These are phyloP conservation scores for Argentina silus DNA, from an alignment of 2,797 vertebrate genomes.

Conservation along the genomic window DNA sequence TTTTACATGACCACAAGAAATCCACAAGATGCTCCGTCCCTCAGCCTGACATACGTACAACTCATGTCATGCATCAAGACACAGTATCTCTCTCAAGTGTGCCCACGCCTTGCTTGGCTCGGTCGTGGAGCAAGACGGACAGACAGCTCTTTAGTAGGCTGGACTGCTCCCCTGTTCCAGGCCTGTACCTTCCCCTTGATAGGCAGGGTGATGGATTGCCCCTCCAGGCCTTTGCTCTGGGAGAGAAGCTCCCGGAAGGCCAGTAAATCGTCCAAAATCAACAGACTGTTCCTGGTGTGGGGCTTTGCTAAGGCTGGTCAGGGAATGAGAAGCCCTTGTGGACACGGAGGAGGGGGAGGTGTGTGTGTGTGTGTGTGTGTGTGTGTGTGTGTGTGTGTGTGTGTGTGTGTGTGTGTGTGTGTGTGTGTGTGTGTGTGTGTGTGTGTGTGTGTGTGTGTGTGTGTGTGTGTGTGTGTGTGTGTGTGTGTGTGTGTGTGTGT, in stretches of 20 bases:
- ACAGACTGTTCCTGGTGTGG: not conserved
- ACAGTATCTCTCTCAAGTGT: no score
- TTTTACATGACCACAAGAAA: not conserved
- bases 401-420: not conserved
- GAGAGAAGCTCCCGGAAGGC: not conserved
- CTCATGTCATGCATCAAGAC: no score
- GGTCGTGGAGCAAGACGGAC: no score
- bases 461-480: no score
- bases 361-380: not conserved
- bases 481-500: no score
- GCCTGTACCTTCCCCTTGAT: not conserved
- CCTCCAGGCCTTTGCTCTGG: not conserved
- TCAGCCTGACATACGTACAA: not conserved
- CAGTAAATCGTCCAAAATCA: conserved; percentile 11
- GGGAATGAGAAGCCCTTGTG: not conserved
- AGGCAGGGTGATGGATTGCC: conserved; percentile 7
- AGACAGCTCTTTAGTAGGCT: no score
- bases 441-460: no score
- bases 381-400: conserved; percentile 3
- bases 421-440: no score
- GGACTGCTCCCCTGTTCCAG: not conserved
- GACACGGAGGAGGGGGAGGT: not conserved
- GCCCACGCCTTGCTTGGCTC: no score
- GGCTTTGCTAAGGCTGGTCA: not conserved
- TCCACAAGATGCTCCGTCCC: not conserved